phyloP scores from a whole-genome alignment of 2,797 vertebrate species.

The Mormyrus hasselquistii region DNA sequence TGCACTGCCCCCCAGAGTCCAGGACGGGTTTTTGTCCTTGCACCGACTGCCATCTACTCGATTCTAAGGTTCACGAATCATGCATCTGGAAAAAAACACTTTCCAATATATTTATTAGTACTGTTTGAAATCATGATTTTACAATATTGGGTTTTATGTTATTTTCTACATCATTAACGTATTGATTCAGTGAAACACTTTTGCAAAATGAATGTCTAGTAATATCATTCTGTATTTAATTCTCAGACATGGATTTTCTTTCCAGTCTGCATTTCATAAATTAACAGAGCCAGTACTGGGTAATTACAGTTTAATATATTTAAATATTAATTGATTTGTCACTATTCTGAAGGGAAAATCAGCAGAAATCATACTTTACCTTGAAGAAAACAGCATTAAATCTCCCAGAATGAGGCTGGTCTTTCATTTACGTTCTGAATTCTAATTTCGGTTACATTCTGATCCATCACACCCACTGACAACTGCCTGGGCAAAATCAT shows the following conservation, averaged over 20 bases:
- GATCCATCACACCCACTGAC: not conserved
- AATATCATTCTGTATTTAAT: conserved; percentile 7
- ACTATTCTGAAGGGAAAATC: not conserved
- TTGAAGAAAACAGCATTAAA: not conserved
- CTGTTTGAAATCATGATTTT: not conserved
- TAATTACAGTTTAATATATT: conserved; percentile 7
- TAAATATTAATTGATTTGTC: conserved; percentile 2
- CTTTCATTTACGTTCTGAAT: not conserved
- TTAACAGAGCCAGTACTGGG: conserved; percentile 1
- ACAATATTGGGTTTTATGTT: not conserved
- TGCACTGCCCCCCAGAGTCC: not conserved
- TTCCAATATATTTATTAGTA: not conserved
- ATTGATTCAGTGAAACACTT: not conserved
- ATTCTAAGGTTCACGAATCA: not conserved
- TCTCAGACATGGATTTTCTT: conserved; percentile 14
- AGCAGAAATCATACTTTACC: not conserved
- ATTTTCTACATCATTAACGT: conserved; percentile 9
- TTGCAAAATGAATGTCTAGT: conserved; percentile 6
- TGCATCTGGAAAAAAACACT: not conserved
- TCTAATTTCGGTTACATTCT: not conserved
- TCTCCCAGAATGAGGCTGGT: not conserved
- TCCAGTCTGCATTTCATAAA: not conserved
- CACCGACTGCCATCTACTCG: not conserved
- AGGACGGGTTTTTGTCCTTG: not conserved
- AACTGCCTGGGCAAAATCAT: not conserved